A percentile compares a stretch with the other conserved stretches of the same genome.
phyloP scores from a whole-genome alignment of 2,113 vertebrate genomes.

The Rallus limicola region DNA sequence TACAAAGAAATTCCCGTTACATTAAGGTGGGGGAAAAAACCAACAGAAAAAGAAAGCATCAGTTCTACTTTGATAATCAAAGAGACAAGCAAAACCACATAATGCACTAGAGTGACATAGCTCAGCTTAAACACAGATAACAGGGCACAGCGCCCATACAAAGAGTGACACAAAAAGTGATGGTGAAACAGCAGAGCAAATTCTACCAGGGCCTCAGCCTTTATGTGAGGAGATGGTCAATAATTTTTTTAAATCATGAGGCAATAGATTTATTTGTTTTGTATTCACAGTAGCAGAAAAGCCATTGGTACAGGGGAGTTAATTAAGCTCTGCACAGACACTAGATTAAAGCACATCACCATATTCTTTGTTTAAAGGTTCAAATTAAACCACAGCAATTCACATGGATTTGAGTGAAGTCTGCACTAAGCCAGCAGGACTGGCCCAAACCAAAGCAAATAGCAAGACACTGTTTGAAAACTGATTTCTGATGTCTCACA shows the following conservation, averaged over 20 bases:
- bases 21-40: rapidly evolving
- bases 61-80: neutral
- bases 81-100: neutral
- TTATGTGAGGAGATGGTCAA: neutral
- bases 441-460: neutral
- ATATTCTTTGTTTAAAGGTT: neutral
- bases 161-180: neutral
- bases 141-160: neutral
- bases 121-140: neutral
- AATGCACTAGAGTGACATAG: neutral
- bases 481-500: neutral
- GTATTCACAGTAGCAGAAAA: neutral
- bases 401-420: neutral
- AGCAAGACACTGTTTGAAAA: neutral
- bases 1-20: neutral
- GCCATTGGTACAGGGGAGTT: neutral
- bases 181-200: neutral
- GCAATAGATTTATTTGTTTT: neutral
- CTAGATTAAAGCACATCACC: neutral
- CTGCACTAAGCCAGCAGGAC: neutral
- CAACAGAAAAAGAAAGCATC: rapidly evolving
- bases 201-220: neutral
- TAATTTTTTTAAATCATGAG: neutral
- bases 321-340: neutral
- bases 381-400: neutral